Percentiles rank a stretch among this genome's conserved stretches.
phyloP scores from a whole-genome alignment of 2,113 vertebrate genomes.

The Cepphus grylle region DNA sequence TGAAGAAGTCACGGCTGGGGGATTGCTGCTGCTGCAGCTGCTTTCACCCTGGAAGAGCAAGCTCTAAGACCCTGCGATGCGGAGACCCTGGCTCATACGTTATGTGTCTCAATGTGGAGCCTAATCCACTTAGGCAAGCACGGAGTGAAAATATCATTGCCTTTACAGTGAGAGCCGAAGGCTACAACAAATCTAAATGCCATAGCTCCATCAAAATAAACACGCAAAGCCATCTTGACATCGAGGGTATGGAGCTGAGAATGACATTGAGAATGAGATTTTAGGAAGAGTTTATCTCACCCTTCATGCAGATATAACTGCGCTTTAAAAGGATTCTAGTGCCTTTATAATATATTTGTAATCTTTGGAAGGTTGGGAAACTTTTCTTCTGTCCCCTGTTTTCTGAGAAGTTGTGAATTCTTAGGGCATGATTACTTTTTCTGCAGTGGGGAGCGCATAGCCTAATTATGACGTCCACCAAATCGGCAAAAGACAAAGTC shows the following conservation, averaged over 20 bases:
- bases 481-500: background rate
- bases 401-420: background rate
- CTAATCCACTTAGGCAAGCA: slow-evolving; percentile 62
- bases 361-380: background rate
- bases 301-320: slow-evolving; percentile 33
- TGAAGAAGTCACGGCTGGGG: background rate
- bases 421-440: background rate
- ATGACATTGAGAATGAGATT: slow-evolving; percentile 29
- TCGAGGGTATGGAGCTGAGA: background rate
- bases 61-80: background rate
- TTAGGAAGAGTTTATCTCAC: slow-evolving; percentile 22
- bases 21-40: background rate
- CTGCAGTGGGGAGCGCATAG: background rate
- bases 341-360: background rate
- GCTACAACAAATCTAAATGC: slow-evolving; percentile 36
- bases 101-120: slow-evolving; percentile 7
- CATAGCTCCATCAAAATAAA: slow-evolving; percentile 36
- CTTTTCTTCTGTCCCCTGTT: background rate
- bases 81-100: background rate
- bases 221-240: slow-evolving; percentile 20
- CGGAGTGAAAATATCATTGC: slow-evolving; percentile 34
- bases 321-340: background rate
- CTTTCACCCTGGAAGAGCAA: background rate
- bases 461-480: background rate
- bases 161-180: slow-evolving; percentile 20